These are phyloP conservation scores for Copidosoma aretas DNA, from an alignment of 2,888 invertebrate species.

Conservation along the genomic window DNA sequence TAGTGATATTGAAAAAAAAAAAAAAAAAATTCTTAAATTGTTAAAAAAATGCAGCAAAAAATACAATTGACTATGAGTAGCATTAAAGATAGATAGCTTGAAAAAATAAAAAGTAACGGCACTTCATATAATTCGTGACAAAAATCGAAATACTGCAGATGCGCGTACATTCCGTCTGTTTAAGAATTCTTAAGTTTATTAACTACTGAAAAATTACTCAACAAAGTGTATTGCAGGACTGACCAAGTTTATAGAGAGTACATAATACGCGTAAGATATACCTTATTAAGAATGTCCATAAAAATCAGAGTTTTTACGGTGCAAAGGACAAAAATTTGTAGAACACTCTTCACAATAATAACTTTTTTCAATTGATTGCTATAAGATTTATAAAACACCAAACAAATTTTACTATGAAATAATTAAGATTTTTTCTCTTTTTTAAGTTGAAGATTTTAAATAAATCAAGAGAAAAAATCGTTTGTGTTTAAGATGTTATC, in stretches of 20 bases:
- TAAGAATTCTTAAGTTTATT: too few relatives aligned
- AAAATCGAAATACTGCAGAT: constrained; percentile 16
- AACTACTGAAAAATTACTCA: background rate
- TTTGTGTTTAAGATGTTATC: too few relatives aligned
- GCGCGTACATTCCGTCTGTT: background rate
- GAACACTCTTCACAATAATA: too few relatives aligned
- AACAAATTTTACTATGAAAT: too few relatives aligned
- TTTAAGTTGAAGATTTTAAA: too few relatives aligned
- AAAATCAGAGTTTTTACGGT: too few relatives aligned
- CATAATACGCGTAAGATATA: constrained; percentile 7
- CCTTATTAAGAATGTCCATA: background rate
- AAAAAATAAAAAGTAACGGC: constrained; percentile 45
- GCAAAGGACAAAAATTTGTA: too few relatives aligned
- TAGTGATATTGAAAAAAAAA: constrained; percentile 32
- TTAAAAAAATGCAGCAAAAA: constrained; percentile 30
- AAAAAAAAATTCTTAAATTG: constrained; percentile 22
- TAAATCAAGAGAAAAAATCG: too few relatives aligned
- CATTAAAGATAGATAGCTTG: constrained; percentile 22
- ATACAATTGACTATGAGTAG: constrained; percentile 30
- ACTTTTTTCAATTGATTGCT: too few relatives aligned
- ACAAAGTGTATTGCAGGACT: constrained; percentile 48
- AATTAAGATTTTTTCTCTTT: too few relatives aligned
- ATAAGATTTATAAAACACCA: too few relatives aligned
- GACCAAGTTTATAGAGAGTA: constrained; percentile 54
- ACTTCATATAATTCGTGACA: constrained; percentile 47